These are phyloP conservation scores for Bradypodion pumilum DNA, from an alignment of 2,797 vertebrate species.

Conservation along the genomic window DNA sequence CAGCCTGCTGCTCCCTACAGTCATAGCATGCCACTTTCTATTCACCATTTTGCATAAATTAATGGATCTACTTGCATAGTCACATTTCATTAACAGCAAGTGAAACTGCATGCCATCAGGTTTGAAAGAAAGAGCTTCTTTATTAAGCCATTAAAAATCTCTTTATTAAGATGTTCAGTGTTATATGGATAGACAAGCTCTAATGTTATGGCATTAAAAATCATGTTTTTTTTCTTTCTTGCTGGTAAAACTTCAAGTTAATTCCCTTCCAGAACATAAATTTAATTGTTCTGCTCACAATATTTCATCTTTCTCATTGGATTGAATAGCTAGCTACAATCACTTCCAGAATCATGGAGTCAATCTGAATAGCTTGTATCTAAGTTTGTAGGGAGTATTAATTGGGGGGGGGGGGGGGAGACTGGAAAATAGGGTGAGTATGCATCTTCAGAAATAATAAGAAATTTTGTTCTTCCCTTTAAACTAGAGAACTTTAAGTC, in stretches of 20 bases:
- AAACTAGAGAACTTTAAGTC: not conserved
- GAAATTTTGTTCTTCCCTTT: not conserved
- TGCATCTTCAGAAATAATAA: not conserved
- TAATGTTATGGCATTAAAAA: constrained; percentile 15
- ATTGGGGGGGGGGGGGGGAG: not conserved
- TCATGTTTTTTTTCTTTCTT: constrained; percentile 3
- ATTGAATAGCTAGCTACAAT: constrained; percentile 1
- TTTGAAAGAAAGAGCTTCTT: constrained; percentile 27
- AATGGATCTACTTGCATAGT: constrained; percentile 19
- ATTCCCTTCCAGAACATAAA: constrained; percentile 32
- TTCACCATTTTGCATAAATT: constrained; percentile 24
- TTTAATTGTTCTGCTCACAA: constrained; percentile 8
- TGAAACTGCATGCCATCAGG: constrained; percentile 22
- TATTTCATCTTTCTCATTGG: constrained; percentile 14
- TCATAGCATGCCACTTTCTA: not conserved
- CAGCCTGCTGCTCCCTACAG: not conserved
- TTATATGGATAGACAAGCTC: constrained; percentile 14
- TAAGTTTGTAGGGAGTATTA: not conserved
- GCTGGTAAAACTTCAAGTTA: constrained; percentile 19
- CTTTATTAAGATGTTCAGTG: constrained; percentile 22
- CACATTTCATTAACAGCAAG: constrained; percentile 20
- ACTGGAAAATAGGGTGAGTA: not conserved
- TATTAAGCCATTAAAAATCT: constrained; percentile 32
- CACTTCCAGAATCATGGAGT: not conserved
- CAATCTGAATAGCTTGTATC: not conserved